These are phyloP conservation scores for Sinella curviseta DNA, from an alignment of 1,140 invertebrate species.

Conservation along the genomic window DNA sequence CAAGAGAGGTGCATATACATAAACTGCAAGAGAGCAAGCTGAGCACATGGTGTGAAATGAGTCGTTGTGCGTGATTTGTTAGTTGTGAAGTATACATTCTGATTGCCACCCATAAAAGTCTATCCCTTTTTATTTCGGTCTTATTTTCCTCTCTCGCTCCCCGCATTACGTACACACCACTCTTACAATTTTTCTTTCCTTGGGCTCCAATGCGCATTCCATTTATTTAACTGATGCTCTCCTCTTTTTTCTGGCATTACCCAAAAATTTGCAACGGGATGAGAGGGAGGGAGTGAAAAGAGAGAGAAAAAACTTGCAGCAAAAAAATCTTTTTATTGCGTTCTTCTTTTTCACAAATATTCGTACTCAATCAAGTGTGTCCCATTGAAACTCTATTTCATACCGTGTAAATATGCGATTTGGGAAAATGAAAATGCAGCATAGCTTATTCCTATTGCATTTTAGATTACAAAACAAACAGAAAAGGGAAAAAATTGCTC, in stretches of 20 bases:
- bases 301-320: too few relatives aligned
- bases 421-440: too few relatives aligned
- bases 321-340: too few relatives aligned
- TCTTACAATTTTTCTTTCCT: background rate
- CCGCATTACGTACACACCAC: background rate
- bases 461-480: too few relatives aligned
- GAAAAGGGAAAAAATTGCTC: too few relatives aligned
- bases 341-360: too few relatives aligned
- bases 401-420: too few relatives aligned
- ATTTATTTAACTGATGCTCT: background rate
- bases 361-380: too few relatives aligned
- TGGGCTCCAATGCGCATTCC: background rate
- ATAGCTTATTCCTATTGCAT: too few relatives aligned
- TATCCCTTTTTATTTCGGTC: background rate
- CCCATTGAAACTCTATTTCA: too few relatives aligned
- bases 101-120: background rate
- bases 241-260: background rate
- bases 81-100: background rate
- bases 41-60: slow-evolving; percentile 15
- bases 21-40: background rate
- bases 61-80: slow-evolving; percentile 6
- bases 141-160: background rate
- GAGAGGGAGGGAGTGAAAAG: too few relatives aligned
- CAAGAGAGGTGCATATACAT: background rate
- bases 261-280: too few relatives aligned